These are phyloP conservation scores for Lutjanus argentimaculatus DNA, from an alignment of 2,797 vertebrate species.

Conservation along the genomic window DNA sequence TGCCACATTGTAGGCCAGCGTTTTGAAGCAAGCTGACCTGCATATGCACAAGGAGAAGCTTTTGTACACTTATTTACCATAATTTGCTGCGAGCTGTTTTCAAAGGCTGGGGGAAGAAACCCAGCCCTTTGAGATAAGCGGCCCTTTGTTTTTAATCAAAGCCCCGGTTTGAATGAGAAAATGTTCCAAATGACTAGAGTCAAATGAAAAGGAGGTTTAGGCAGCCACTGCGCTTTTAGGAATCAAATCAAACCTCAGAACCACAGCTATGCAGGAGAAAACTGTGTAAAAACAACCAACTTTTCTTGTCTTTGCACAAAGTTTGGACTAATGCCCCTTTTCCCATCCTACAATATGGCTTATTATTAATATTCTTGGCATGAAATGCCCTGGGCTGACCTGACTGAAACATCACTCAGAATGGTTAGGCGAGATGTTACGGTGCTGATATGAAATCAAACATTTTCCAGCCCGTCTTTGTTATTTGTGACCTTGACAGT, in stretches of 20 bases:
- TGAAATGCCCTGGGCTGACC: not conserved
- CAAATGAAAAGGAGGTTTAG: constrained; percentile 76
- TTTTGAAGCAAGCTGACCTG: constrained; percentile 76
- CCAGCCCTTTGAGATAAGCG: constrained; percentile 83
- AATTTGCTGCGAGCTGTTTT: constrained; percentile 79
- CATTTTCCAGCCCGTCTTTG: not conserved
- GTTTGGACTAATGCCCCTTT: constrained; percentile 7
- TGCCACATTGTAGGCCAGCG: constrained; percentile 52
- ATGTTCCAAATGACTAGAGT: constrained; percentile 78
- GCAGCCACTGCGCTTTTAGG: constrained; percentile 61
- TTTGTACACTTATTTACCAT: constrained; percentile 81
- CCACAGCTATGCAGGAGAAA: constrained; percentile 40
- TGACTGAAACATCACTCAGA: constrained; percentile 13
- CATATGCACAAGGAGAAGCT: constrained; percentile 67
- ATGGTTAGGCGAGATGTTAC: constrained; percentile 4
- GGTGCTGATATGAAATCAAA: constrained; percentile 25
- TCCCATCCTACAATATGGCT: not conserved
- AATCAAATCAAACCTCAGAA: constrained; percentile 76
- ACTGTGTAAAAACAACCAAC: constrained; percentile 48
- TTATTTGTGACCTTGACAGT: constrained; percentile 48
- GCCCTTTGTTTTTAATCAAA: constrained; percentile 84
- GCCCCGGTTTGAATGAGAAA: constrained; percentile 77
- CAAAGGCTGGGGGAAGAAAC: constrained; percentile 77
- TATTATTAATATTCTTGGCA: constrained; percentile 21
- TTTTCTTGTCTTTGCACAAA: constrained; percentile 52